Evolutionary conservation across 2,797 vertebrate species (phyloP).

Genomic region (Benthosema pterotum): DNA sequence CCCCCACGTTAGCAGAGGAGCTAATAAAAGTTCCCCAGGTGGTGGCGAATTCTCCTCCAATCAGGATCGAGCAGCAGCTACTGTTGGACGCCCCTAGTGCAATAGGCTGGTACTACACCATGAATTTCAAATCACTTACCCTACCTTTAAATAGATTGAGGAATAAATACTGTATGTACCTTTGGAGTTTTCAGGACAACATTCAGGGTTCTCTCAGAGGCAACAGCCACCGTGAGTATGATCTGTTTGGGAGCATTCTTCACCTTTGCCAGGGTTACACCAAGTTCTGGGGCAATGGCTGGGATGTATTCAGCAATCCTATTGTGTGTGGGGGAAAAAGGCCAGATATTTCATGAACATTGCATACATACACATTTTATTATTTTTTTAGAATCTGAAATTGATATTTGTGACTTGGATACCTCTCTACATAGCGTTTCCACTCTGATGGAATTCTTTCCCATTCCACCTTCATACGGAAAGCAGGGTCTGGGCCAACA

Average conservation of each 20-base stretch:
- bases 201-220: slow-evolving; percentile 57
- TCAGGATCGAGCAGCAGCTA: no score
- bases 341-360: slow-evolving; percentile 3
- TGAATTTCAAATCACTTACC: no score
- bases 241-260: slow-evolving; percentile 76
- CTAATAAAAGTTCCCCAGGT: no score
- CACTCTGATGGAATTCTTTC: slow-evolving; percentile 73
- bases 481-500: slow-evolving; percentile 76
- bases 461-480: slow-evolving; percentile 80
- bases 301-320: slow-evolving; percentile 74
- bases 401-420: background rate
- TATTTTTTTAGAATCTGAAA: background rate
- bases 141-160: no score
- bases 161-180: slow-evolving; percentile 48
- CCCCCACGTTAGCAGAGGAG: no score
- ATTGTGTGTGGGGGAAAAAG: slow-evolving; percentile 23
- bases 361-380: no score
- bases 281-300: slow-evolving; percentile 47
- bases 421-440: slow-evolving; percentile 59
- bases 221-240: slow-evolving; percentile 62
- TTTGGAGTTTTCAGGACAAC: slow-evolving; percentile 65
- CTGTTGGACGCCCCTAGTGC: no score
- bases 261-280: slow-evolving; percentile 45
- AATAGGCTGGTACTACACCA: no score
- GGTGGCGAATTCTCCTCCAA: no score